These are phyloP conservation scores for Tanytarsus gracilentus DNA, from an alignment of 2,888 invertebrate species.

Conservation along the genomic window DNA sequence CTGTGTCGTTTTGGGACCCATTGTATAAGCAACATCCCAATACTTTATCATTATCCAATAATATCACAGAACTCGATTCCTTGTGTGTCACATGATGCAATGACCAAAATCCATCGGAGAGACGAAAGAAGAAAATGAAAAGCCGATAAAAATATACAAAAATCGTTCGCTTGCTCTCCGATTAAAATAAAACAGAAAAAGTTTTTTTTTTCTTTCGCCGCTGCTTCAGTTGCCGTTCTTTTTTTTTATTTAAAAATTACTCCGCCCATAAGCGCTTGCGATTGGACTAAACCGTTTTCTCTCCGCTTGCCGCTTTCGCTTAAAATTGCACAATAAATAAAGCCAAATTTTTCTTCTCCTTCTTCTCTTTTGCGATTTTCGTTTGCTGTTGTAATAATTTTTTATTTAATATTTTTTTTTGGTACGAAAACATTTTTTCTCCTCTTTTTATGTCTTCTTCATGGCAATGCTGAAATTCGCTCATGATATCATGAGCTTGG, in stretches of 20 bases:
- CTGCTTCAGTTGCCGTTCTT: background rate
- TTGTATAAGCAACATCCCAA: slow-evolving; percentile 1
- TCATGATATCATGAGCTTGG: too few species aligned
- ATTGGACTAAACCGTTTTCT: slow-evolving; percentile 28
- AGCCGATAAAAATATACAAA: slow-evolving; percentile 18
- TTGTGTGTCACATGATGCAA: slow-evolving; percentile 1
- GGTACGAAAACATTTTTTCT: background rate
- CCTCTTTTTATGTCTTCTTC: too few species aligned
- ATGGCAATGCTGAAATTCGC: too few species aligned
- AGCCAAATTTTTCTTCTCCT: slow-evolving; percentile 3
- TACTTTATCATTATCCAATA: slow-evolving; percentile 27
- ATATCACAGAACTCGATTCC: slow-evolving; percentile 10
- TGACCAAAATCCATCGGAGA: background rate
- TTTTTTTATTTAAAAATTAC: slow-evolving; percentile 21
- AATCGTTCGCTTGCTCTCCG: slow-evolving; percentile 24
- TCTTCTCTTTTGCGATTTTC: background rate
- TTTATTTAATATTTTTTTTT: background rate
- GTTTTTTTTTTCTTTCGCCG: slow-evolving; percentile 29
- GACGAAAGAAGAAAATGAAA: background rate
- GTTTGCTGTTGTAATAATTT: background rate
- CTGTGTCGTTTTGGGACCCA: too few species aligned
- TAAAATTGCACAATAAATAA: slow-evolving; percentile 29
- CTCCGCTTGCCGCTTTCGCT: slow-evolving; percentile 12
- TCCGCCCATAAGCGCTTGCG: slow-evolving; percentile 29
- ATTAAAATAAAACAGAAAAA: slow-evolving; percentile 22